Base-by-base conservation (phyloP, 1,140 invertebrate species). In the Grapholita molesta region DNA sequence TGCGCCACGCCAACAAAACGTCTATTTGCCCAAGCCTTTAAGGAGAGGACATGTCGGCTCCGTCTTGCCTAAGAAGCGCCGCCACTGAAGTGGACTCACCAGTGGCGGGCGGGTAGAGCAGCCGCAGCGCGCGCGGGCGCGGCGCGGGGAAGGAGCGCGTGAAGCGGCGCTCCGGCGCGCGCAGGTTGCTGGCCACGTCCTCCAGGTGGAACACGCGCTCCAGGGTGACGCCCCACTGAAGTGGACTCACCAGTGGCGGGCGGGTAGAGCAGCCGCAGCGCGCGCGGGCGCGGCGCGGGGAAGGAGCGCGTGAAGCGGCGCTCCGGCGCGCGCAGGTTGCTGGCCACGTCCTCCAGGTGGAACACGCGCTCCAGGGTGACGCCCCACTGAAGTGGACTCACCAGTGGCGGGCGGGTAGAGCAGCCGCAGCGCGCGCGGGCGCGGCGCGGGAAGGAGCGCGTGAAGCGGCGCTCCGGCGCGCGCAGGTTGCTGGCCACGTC, bases 261-360 rank as follows among this genome's bases (percentile, higher is more conserved):
- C 73, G 93, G 95, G 71, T 95, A 95, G 24, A 96, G 82, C 64
- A 95, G 74, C 55, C 94, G 86, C 42, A 93, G 84, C 38, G 95
- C 76, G 33, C 93, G 83, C 3, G 94, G 90, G 11, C 94, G 91
- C n/a, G 92, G 90, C 7, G 92, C 90, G n/a, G 94, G 94, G 83
- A 97, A 97, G 18, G 95, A 94, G 33, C 94, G 93, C 80, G 97
- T 96, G 83, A 98, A 99, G 69, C 94, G 92, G 57, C 91, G 91
- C 76, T 97, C 96, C 3, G 95, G 93, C 32, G 95, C 97, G 52
- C 94, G 93, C 81, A 95, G 93, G 92, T 98, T 99, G 66, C 94
- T 93, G 7, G 96, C 94, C 57, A 98, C 94, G 90, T 99, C 98
- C 92, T 99, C 98, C 75, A 99, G 91, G 78, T 95, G 92, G 74